These are phyloP conservation scores for Malurus melanocephalus DNA, from an alignment of 2,113 vertebrate species.

Conservation along the genomic window DNA sequence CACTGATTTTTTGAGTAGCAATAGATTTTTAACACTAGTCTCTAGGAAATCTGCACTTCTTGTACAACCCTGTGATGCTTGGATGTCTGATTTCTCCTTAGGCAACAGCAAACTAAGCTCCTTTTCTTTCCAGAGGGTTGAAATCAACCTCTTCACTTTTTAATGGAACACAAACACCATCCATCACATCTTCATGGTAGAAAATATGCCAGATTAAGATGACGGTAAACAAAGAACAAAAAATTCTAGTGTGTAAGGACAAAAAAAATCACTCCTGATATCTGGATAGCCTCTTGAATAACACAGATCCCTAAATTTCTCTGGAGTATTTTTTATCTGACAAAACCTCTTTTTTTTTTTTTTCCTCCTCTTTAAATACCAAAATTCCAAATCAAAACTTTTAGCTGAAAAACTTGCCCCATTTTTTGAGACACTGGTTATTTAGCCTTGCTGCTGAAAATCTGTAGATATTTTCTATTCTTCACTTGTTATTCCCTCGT, in stretches of 20 bases:
- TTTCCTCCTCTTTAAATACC: neutral
- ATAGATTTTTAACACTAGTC: neutral
- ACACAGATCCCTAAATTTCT: neutral
- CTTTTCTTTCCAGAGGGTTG: neutral
- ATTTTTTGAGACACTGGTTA: neutral
- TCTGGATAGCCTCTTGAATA: neutral
- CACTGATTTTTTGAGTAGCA: neutral
- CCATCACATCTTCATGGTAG: neutral
- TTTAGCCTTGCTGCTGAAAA: neutral
- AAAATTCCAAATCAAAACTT: neutral
- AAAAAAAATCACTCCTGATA: neutral
- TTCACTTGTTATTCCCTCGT: neutral
- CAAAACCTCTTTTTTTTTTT: neutral
- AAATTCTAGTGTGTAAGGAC: neutral
- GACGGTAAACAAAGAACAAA: neutral
- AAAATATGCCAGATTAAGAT: neutral
- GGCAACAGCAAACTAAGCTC: neutral
- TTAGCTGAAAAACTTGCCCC: neutral
- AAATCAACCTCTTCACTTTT: neutral
- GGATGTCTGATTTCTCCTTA: neutral
- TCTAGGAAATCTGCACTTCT: neutral
- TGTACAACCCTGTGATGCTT: neutral
- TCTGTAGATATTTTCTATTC: neutral
- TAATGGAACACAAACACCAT: neutral
- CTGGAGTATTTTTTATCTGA: neutral